These are phyloP conservation scores for Colletes gigas DNA, from an alignment of 1,140 invertebrate genomes.

Conservation along the genomic window DNA sequence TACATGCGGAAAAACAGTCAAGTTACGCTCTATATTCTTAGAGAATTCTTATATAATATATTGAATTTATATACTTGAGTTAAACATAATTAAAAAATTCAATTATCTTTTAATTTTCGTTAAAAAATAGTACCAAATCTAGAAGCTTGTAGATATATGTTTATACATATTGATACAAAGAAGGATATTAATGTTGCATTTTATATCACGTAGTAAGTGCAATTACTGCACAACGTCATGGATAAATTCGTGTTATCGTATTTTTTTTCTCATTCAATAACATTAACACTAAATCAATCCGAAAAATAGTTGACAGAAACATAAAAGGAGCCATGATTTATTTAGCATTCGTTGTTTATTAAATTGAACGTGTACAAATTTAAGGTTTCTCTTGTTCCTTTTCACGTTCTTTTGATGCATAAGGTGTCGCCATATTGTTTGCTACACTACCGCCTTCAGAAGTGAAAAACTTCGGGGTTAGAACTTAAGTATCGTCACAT, in stretches of 20 bases:
- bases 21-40: no score
- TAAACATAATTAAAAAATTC: neutral
- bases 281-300: neutral
- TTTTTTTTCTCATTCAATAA: neutral
- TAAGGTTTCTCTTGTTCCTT: constrained; percentile 1
- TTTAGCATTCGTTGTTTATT: constrained; percentile 5
- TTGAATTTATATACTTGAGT: no score
- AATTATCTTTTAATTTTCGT: neutral
- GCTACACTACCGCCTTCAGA: constrained; percentile 36
- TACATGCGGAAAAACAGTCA: neutral
- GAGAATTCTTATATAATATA: neutral
- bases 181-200: neutral
- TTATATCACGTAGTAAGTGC: constrained; percentile 13
- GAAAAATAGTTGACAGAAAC: neutral
- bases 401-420: neutral
- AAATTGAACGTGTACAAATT: neutral
- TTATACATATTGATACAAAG: neutral
- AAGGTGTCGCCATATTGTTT: constrained; percentile 43
- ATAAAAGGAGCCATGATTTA: neutral
- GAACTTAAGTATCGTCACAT: constrained; percentile 12
- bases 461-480: constrained; percentile 30
- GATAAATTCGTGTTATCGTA: neutral
- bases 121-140: neutral
- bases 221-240: neutral
- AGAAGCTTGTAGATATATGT: neutral